These are phyloP conservation scores for Indri indri DNA, from an alignment of 2,113 vertebrate species.

Conservation along the genomic window DNA sequence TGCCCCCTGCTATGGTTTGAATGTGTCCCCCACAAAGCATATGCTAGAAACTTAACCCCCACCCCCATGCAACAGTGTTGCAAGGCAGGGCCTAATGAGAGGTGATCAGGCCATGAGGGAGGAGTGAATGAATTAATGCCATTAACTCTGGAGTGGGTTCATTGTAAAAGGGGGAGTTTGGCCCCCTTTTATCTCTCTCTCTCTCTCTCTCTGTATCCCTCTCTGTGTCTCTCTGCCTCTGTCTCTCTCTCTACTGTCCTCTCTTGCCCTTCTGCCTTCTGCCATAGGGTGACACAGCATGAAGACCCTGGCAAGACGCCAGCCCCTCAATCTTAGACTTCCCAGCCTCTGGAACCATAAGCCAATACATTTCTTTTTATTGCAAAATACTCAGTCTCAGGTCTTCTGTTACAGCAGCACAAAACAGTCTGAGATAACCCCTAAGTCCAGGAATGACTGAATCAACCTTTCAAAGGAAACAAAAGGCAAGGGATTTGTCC, in stretches of 20 bases:
- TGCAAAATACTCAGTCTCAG: background rate
- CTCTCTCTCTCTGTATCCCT: background rate
- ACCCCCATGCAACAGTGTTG: background rate
- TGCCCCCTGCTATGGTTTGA: background rate
- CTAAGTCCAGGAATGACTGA: background rate
- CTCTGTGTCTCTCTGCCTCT: background rate
- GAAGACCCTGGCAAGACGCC: too few species aligned
- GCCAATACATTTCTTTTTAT: background rate
- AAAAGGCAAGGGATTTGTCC: background rate
- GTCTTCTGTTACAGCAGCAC: background rate
- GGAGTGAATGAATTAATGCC: background rate
- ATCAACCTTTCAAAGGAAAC: background rate
- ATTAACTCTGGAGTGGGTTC: background rate
- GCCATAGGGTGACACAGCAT: too few species aligned
- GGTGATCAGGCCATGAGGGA: background rate
- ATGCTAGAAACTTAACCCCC: background rate
- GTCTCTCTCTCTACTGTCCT: background rate
- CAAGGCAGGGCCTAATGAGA: background rate
- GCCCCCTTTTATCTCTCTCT: background rate
- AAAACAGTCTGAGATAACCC: background rate
- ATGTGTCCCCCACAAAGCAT: background rate
- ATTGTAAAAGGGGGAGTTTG: background rate
- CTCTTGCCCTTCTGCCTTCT: background rate
- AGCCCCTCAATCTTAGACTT: background rate
- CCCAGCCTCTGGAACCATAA: background rate